Conservation (phyloP, 2,797 vertebrate genomes). For the Amphiprion clarkii region DNA sequence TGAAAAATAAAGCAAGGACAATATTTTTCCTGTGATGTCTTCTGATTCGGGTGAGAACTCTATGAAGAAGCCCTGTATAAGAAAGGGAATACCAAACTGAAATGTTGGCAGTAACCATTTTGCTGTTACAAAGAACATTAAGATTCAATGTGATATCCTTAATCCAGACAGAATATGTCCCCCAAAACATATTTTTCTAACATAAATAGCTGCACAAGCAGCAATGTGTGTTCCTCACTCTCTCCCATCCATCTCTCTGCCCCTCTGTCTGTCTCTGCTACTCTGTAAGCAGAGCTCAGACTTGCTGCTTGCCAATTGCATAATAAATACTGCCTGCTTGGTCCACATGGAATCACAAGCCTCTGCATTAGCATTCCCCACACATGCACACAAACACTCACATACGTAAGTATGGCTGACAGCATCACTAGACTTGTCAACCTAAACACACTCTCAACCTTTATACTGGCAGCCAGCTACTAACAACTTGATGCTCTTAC, state of each 20-base stretch:
- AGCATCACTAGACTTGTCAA: slow-evolving; percentile 73
- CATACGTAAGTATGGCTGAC: slow-evolving; percentile 44
- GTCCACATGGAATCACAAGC: slow-evolving; percentile 79
- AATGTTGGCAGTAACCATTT: not conserved
- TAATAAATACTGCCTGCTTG: slow-evolving; percentile 80
- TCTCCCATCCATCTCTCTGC: slow-evolving; percentile 40
- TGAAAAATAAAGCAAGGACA: too few species aligned
- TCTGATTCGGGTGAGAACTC: too few species aligned
- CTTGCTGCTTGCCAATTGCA: slow-evolving; percentile 79
- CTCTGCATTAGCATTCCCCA: slow-evolving; percentile 78
- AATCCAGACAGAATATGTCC: not conserved
- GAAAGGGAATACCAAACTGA: not conserved
- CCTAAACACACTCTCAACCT: slow-evolving; percentile 55
- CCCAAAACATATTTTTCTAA: not conserved
- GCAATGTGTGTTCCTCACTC: slow-evolving; percentile 11
- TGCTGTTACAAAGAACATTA: not conserved
- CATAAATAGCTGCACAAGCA: slow-evolving; percentile 22
- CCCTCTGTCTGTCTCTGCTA: slow-evolving; percentile 46
- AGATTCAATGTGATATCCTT: too few species aligned
- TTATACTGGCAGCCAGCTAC: slow-evolving; percentile 31
- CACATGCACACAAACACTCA: slow-evolving; percentile 48
- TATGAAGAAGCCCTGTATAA: too few species aligned
- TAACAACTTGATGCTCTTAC: slow-evolving; percentile 39
- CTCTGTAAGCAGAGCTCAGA: slow-evolving; percentile 74
- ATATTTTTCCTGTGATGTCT: too few species aligned